Evolutionary conservation across 30 jellyfish, hydroid and myxozoan genomes (phyloP).

Genomic region (Nemopilema nomurai): DNA sequence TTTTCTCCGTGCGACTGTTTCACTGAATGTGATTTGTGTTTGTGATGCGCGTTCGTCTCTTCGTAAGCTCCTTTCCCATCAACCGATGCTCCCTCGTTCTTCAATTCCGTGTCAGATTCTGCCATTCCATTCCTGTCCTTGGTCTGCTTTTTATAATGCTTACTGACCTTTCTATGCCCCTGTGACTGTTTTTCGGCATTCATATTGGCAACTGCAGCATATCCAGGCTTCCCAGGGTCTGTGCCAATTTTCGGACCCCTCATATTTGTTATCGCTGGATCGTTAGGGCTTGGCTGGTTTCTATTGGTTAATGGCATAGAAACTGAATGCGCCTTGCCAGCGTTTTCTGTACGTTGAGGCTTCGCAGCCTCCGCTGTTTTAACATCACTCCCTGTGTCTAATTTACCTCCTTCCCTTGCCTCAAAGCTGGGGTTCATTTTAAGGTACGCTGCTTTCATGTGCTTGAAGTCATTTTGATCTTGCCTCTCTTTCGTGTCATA

Average conservation of each 20-base stretch:
- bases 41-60: background rate
- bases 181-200: background rate
- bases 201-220: background rate
- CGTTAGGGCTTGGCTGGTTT: background rate
- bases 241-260: constrained; percentile 43
- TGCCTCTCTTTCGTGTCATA: background rate
- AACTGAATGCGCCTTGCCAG: background rate
- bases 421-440: constrained; percentile 5
- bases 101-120: background rate
- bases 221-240: constrained; percentile 19
- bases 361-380: background rate
- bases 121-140: background rate
- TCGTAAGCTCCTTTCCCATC: background rate
- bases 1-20: background rate
- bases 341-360: background rate
- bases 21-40: background rate
- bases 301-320: background rate
- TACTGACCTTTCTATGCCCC: background rate
- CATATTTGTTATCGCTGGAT: constrained; percentile 25
- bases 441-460: constrained; percentile 14
- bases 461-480: background rate
- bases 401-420: background rate
- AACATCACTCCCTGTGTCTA: background rate
- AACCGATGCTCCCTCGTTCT: background rate
- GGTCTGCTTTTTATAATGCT: background rate